Percentiles rank a stretch among this genome's conserved stretches.
phyloP scores from a whole-genome alignment of 2,797 vertebrate species.

The Pristis pectinata region DNA sequence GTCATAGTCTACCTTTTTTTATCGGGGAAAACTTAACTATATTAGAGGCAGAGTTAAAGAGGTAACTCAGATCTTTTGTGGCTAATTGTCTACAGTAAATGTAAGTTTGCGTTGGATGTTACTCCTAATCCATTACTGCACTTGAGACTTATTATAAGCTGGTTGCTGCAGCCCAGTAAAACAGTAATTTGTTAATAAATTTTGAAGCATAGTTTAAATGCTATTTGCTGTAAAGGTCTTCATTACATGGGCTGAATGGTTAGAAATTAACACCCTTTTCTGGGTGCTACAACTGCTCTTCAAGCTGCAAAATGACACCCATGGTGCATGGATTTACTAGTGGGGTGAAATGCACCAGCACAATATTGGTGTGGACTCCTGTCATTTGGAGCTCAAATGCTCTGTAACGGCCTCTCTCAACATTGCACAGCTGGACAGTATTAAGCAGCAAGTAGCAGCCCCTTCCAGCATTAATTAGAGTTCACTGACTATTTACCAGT shows the following conservation, averaged over 20 bases:
- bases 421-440: too few species aligned
- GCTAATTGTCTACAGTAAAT: background rate
- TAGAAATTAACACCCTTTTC: background rate
- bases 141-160: background rate
- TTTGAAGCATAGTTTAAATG: constrained; percentile 6
- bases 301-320: too few species aligned
- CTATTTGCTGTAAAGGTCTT: background rate
- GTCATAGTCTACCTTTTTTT: background rate
- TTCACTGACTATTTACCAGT: too few species aligned
- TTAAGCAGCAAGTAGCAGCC: too few species aligned
- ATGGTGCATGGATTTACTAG: too few species aligned
- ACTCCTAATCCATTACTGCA: background rate
- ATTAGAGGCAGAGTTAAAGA: background rate
- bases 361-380: too few species aligned
- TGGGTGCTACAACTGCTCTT: too few species aligned
- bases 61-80: background rate
- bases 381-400: too few species aligned
- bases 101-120: background rate
- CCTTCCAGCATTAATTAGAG: too few species aligned
- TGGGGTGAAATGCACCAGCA: too few species aligned
- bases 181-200: constrained; percentile 12
- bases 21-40: background rate
- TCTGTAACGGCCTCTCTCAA: too few species aligned
- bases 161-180: background rate
- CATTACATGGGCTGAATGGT: background rate